Base-by-base conservation (phyloP, 2,797 vertebrate species). In the Artibeus jamaicensis region DNA sequence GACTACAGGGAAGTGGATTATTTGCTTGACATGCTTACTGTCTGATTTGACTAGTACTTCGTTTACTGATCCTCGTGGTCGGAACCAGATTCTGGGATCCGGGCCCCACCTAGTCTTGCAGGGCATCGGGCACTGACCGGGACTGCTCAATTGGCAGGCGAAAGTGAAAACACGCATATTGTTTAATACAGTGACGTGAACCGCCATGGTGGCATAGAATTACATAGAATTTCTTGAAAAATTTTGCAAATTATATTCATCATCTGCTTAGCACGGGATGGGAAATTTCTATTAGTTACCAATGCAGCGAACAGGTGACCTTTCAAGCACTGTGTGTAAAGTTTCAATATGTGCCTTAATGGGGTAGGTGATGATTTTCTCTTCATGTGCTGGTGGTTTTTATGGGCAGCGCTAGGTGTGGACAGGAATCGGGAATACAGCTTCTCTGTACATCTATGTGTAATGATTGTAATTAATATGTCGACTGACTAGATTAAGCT, bases 351-450 rank as follows among this genome's bases (percentile, higher is more conserved):
- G 89, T 96, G 93, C 96, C 98, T 98, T 99, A 99, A 98, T 98
- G 98, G 98, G 98, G 65, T 91, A 92, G 95, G 96, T 97, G 98
- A 98, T 97, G 98, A 98, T 98, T 99, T 99, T 98, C 98, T 98
- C 97, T 98, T 98, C 97, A 98, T 96, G 94, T 97, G 88, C 93
- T 96, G 98, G 99, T 98, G 98, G 98, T 98, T 99, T 99, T 98
- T 98, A 98, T 99, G 99, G 98, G 98, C 98, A 98, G 98, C 98
- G 96, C 98, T 98, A 98, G 98, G 98, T 98, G 98, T 98, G 98
- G 98, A 98, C 98, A 98, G 98, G 98, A 98, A 98, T 97, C 97
- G 98, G 98, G 97, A 92, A 22, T 42, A 50, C 97, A 97, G 97
- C 98, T 97, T 93, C 87, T 96, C 46, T 98, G 98, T 98, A 97